phyloP scores from a whole-genome alignment of 2,888 invertebrate species.

The Temnothorax unifasciatus region DNA sequence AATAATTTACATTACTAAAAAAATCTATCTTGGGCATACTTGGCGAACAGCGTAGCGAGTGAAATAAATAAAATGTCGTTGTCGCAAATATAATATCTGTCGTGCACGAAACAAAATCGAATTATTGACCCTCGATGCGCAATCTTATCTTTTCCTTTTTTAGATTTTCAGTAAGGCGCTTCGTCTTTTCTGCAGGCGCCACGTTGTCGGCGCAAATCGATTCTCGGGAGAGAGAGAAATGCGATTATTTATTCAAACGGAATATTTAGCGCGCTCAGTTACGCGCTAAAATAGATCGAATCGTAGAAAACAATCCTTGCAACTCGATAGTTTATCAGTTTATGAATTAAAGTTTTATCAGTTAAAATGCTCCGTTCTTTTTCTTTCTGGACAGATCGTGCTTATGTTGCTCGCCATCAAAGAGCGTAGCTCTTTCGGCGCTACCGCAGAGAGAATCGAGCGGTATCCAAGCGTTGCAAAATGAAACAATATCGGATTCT shows the following conservation, averaged over 20 bases:
- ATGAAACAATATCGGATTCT: conserved; percentile 21
- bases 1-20: not conserved
- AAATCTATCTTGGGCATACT: not conserved
- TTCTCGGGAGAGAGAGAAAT: not conserved
- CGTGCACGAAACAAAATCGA: not conserved
- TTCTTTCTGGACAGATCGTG: not conserved
- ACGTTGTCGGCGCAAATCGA: conserved; percentile 42
- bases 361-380: not conserved
- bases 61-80: not conserved
- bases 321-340: not conserved
- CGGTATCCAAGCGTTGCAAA: conserved; percentile 14
- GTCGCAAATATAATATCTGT: not conserved
- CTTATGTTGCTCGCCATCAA: not conserved
- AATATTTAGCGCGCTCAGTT: conserved; percentile 41
- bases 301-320: conserved; percentile 3
- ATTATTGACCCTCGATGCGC: not conserved
- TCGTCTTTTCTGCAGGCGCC: conserved; percentile 40
- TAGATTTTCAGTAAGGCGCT: not conserved
- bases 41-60: not conserved
- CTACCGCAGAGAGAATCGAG: conserved; percentile 21
- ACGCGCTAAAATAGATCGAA: conserved; percentile 10
- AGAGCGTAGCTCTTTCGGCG: conserved; percentile 18
- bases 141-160: not conserved
- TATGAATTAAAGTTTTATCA: conserved; percentile 10
- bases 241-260: conserved; percentile 51